phyloP scores from a whole-genome alignment of 2,888 invertebrate genomes.

The Nycteola revayana region DNA sequence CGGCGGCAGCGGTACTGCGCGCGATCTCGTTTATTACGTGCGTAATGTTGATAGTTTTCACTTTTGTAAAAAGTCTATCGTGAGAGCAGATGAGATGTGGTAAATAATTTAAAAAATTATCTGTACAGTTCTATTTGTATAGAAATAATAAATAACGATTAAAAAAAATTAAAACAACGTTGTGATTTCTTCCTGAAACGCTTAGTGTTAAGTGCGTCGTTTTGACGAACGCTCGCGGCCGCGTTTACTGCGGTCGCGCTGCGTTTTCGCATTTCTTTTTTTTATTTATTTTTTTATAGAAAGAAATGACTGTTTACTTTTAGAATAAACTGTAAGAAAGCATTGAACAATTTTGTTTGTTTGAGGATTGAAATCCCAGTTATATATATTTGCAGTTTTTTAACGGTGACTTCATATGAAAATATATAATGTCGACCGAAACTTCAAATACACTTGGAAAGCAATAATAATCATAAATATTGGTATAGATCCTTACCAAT shows the following conservation, averaged over 20 bases:
- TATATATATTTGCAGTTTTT: too few species aligned
- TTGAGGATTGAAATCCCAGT: slow-evolving; percentile 50
- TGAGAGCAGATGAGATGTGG: slow-evolving; percentile 77
- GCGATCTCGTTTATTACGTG: slow-evolving; percentile 74
- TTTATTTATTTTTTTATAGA: slow-evolving; percentile 67
- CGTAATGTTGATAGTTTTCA: slow-evolving; percentile 81
- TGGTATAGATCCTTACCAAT: too few species aligned
- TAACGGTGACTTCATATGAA: too few species aligned
- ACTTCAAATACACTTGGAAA: too few species aligned
- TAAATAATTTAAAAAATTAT: slow-evolving; percentile 81
- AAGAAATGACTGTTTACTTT: slow-evolving; percentile 77
- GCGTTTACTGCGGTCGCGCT: slow-evolving; percentile 42
- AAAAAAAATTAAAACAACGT: slow-evolving; percentile 75
- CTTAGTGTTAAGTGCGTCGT: slow-evolving; percentile 61
- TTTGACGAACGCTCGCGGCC: slow-evolving; percentile 39
- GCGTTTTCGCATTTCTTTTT: slow-evolving; percentile 63
- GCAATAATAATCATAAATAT: too few species aligned
- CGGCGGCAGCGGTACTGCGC: slow-evolving; percentile 40
- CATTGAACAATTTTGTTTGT: slow-evolving; percentile 65
- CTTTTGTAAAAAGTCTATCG: slow-evolving; percentile 83
- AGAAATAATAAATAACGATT: slow-evolving; percentile 83
- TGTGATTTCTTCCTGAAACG: slow-evolving; percentile 73
- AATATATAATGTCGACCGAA: too few species aligned
- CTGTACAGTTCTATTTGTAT: slow-evolving; percentile 84
- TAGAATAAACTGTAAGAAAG: slow-evolving; percentile 78